These are phyloP conservation scores for Meteorus colon DNA, from an alignment of 2,888 invertebrate species.

Conservation along the genomic window DNA sequence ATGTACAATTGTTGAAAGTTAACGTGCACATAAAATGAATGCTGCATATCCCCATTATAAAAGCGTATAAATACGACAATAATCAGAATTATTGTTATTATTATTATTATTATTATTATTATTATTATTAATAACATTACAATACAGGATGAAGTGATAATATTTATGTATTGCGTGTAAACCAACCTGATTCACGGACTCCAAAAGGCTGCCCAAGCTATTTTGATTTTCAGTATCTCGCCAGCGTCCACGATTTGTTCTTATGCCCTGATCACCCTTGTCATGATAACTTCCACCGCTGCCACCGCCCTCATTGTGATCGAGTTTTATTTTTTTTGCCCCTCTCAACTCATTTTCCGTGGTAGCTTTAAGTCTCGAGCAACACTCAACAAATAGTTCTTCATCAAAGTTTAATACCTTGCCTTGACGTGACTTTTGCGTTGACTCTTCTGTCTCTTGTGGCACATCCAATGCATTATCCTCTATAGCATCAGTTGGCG, in stretches of 20 bases:
- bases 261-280: constrained; percentile 60
- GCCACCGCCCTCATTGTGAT: constrained; percentile 60
- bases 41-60: background rate
- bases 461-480: constrained; percentile 69
- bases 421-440: constrained; percentile 63
- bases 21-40: constrained; percentile 20
- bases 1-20: constrained; percentile 4
- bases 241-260: constrained; percentile 65
- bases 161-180: background rate
- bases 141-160: background rate
- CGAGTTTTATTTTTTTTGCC: constrained; percentile 70
- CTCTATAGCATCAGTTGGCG: constrained; percentile 68
- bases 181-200: constrained; percentile 71
- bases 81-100: background rate
- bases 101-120: background rate
- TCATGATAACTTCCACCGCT: constrained; percentile 56
- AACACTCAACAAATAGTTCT: constrained; percentile 70
- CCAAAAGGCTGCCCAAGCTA: constrained; percentile 69
- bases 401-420: constrained; percentile 70
- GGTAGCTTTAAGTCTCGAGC: constrained; percentile 70
- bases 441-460: constrained; percentile 54
- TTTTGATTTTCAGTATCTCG: constrained; percentile 71
- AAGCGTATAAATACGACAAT: constrained; percentile 36
- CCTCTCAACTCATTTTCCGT: constrained; percentile 70
- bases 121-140: background rate